These are phyloP conservation scores for Harmothoe impar DNA, from an alignment of 2,888 invertebrate genomes.

Conservation along the genomic window DNA sequence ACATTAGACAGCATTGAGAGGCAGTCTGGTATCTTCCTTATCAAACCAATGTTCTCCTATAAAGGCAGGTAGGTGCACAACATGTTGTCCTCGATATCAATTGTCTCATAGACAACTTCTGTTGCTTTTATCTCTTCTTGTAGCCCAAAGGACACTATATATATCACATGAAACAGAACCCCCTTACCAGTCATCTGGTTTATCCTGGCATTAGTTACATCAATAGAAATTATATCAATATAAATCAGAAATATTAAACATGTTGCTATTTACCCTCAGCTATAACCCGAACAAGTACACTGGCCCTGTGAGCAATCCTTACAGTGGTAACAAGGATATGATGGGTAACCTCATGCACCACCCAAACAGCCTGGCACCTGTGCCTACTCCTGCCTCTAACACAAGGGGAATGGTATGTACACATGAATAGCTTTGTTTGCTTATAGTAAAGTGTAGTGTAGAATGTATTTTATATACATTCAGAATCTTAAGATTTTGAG, in stretches of 20 bases:
- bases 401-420: slow-evolving; percentile 51
- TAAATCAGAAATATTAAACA: no score
- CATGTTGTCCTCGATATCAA: no score
- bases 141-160: neutral
- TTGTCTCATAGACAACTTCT: neutral
- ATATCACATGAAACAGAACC: no score
- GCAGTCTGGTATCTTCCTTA: slow-evolving; percentile 82
- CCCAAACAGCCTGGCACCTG: slow-evolving; percentile 74
- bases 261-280: slow-evolving; percentile 10
- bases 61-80: slow-evolving; percentile 68
- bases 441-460: no score
- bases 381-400: slow-evolving; percentile 74
- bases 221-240: no score
- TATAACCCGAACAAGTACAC: slow-evolving; percentile 7
- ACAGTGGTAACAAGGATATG: neutral
- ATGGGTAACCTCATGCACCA: slow-evolving; percentile 20
- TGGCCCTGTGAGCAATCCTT: neutral
- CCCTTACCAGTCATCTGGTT: no score
- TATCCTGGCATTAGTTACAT: no score
- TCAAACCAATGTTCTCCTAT: slow-evolving; percentile 83
- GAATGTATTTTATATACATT: no score
- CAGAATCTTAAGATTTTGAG: no score
- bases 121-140: neutral
- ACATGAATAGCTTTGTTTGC: neutral
- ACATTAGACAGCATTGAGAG: slow-evolving; percentile 81